Evolutionary conservation across 2,113 vertebrate species (phyloP).

Genomic region (Turdus rufiventris): DNA sequence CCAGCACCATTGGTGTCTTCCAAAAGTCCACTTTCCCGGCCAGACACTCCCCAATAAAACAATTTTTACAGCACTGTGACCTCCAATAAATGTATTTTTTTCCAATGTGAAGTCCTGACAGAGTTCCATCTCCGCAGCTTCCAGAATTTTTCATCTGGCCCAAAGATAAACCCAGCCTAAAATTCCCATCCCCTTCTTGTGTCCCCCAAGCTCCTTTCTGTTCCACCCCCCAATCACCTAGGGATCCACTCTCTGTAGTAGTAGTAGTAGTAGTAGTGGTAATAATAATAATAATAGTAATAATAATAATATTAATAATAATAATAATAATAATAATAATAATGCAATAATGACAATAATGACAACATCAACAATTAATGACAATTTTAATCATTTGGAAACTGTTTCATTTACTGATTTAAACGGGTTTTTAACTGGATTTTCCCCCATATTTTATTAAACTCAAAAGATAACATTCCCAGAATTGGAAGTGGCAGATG

Average conservation of each 20-base stretch:
- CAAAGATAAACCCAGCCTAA: background rate
- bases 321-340: fast-evolving
- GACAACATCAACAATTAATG: fast-evolving
- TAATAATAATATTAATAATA: background rate
- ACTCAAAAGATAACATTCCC: too few relatives aligned
- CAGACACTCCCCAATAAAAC: background rate
- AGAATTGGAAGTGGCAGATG: background rate
- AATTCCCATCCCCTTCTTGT: background rate
- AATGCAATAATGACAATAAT: too few relatives aligned
- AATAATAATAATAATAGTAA: too few relatives aligned
- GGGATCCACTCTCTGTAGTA: background rate
- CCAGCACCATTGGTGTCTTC: background rate
- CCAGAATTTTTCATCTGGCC: background rate
- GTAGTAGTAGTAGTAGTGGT: too few relatives aligned
- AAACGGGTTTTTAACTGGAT: background rate
- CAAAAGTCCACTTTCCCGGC: background rate
- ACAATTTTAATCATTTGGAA: too few relatives aligned
- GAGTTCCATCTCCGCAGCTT: background rate
- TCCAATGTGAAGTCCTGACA: too few relatives aligned
- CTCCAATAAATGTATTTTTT: background rate
- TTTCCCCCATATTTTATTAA: background rate
- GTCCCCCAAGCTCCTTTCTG: too few relatives aligned
- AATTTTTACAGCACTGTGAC: too few relatives aligned
- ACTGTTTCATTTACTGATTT: background rate
- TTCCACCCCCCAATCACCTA: too few relatives aligned